Evolutionary conservation across 2,797 vertebrate species (phyloP).

Genomic region (Gallinago nigripennis): DNA sequence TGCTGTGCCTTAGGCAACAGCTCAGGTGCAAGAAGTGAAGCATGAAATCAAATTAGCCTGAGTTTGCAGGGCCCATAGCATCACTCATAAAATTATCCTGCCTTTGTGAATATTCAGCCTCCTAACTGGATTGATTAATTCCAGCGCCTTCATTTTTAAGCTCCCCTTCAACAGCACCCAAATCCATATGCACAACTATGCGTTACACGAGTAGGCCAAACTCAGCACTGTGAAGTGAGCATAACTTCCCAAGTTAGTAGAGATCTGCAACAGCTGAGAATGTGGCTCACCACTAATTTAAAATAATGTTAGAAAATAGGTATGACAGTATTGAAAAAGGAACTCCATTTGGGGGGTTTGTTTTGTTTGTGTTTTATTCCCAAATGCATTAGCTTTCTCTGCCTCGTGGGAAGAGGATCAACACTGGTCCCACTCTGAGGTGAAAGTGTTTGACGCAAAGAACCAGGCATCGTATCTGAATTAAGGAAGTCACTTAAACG

Average conservation of each 20-base stretch:
- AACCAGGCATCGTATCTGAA: not conserved
- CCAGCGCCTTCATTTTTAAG: not conserved
- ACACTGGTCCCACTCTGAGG: not conserved
- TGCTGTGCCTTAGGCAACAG: not conserved
- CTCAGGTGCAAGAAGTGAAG: conserved; percentile 2
- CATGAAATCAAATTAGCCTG: not conserved
- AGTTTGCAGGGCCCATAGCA: not conserved
- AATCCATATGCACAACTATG: not conserved
- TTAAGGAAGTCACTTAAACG: not conserved
- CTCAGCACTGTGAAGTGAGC: not conserved
- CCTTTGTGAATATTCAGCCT: not conserved
- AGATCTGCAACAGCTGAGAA: not conserved
- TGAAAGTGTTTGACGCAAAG: not conserved
- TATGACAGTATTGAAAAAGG: not conserved
- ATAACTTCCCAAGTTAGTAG: not conserved
- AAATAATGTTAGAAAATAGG: not conserved
- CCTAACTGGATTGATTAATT: not conserved
- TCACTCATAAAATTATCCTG: not conserved
- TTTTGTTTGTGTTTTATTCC: not conserved
- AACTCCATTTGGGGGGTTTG: not conserved
- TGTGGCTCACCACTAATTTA: not conserved
- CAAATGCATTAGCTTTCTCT: not conserved
- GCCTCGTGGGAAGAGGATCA: not conserved
- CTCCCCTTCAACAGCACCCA: not conserved
- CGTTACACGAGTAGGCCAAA: not conserved